These are phyloP conservation scores for Sebastes kiyomatsui DNA, from an alignment of 2,797 vertebrate genomes.

Conservation along the genomic window DNA sequence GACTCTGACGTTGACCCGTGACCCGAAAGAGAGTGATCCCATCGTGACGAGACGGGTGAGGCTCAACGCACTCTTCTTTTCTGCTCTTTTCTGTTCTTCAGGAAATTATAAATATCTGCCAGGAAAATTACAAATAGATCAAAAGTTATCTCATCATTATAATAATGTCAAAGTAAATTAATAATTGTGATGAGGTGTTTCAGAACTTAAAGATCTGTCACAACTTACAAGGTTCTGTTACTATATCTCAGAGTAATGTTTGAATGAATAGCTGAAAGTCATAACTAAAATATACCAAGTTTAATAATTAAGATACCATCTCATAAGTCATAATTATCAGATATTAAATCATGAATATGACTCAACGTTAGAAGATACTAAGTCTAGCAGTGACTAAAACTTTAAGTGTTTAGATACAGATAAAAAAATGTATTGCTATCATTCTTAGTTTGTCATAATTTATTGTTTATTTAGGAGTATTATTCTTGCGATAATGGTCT, in stretches of 20 bases:
- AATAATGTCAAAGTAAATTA: not conserved
- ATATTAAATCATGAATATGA: not conserved
- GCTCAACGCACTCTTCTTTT: not conserved
- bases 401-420: not conserved
- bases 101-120: not conserved
- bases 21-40: slow-evolving; percentile 89
- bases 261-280: not conserved
- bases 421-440: not conserved
- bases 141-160: not conserved
- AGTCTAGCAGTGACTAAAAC: not conserved
- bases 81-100: not conserved
- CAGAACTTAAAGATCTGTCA: not conserved
- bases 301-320: not conserved
- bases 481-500: not conserved
- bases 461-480: not conserved
- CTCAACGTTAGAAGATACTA: not conserved
- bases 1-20: slow-evolving; percentile 87
- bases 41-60: slow-evolving; percentile 96
- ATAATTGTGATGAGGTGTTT: not conserved
- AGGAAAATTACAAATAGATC: not conserved
- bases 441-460: not conserved
- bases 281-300: not conserved
- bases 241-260: not conserved
- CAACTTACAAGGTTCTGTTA: not conserved
- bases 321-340: not conserved